phyloP scores from a whole-genome alignment of 37 sponge, comb jelly and placozoan genomes.

The Chondrilla cf. caribensis region DNA sequence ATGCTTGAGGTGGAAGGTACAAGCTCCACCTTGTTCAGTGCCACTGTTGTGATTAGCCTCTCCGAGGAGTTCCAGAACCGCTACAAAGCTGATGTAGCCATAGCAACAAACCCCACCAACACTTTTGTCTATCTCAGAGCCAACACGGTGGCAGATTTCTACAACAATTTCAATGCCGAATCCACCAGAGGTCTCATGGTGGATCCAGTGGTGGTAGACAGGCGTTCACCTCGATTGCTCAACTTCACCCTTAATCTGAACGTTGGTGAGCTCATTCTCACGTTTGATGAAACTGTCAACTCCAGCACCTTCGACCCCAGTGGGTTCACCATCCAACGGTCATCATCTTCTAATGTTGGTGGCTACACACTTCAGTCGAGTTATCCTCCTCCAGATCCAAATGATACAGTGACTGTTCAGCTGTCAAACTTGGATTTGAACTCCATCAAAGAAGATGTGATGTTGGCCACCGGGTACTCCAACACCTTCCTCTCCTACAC shows the following conservation, averaged over 20 bases:
- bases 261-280: conserved; percentile 51
- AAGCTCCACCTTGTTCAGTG: conserved; percentile 11
- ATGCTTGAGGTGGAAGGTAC: conserved; percentile 33
- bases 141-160: conserved; percentile 56
- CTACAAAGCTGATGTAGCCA: conserved; percentile 54
- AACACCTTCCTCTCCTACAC: conserved; percentile 64
- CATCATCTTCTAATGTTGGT: neutral
- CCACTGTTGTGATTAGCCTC: conserved; percentile 37
- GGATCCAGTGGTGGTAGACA: conserved; percentile 42
- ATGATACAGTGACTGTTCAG: conserved; percentile 32
- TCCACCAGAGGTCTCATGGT: conserved; percentile 30
- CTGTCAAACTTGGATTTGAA: conserved; percentile 62
- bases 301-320: conserved; percentile 39
- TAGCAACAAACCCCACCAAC: conserved; percentile 52
- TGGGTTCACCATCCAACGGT: conserved; percentile 47
- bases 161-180: conserved; percentile 36
- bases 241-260: conserved; percentile 73
- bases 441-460: conserved; percentile 46
- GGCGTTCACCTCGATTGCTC: conserved; percentile 50
- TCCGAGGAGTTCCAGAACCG: conserved; percentile 50
- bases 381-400: conserved; percentile 1
- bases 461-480: conserved; percentile 42
- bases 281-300: conserved; percentile 82
- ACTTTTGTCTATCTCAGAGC: conserved; percentile 46
- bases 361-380: neutral